Evolutionary conservation across 2,888 invertebrate species (phyloP), one percentile per base, ranked within the genome.

Genomic region (Anodontia alba): DNA sequence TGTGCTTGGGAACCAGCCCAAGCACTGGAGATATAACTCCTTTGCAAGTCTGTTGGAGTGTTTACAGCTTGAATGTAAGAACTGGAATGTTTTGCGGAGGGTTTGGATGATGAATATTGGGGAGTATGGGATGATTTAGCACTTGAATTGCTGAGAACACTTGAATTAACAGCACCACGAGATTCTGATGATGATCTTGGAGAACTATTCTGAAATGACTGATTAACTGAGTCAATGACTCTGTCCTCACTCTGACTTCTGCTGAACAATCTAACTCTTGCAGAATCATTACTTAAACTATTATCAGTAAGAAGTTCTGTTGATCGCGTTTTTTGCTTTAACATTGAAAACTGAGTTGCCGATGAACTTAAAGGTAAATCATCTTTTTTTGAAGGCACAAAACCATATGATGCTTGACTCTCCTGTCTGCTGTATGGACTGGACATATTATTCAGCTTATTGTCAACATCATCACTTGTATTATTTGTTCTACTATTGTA

Each of bases 381-480:
- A 23, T 86, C 86, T 57, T 71, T 62, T 66, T 70, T 38, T n/a
- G 79, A 46, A 5, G 83, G 73, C 0, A 49, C 51, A 75, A 86
- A 86, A 17, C 86, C 86, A 43, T 76, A 78, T 17, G 86, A 83
- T 10, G 67, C 69, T 8, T 78, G 79, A n/a, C 81, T 81, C 7
- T 70, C 68, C 49, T 83, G 83, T 36, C 79, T 57, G 20, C 66
- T 51, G 54, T 69, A 73, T 29, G 62, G 29, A 43, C 57, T 43
- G 49, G 51, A 51, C 1, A 70, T 23, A 7, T 66, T 23, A 49
- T 51, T 33, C 31, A 38, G 76, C 54, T 17, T 57, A 31, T 57
- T 80, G 20, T 31, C 46, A 0, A 20, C 31, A 38, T 81, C 73
- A 3, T 78, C 75, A 62, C 71, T 67, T 38, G 80, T 69, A 68